A percentile compares a stretch with the other conserved stretches of the same genome.
These are phyloP conservation scores for Anarsia innoxiella DNA, from an alignment of 2,888 invertebrate species.

Conservation along the genomic window DNA sequence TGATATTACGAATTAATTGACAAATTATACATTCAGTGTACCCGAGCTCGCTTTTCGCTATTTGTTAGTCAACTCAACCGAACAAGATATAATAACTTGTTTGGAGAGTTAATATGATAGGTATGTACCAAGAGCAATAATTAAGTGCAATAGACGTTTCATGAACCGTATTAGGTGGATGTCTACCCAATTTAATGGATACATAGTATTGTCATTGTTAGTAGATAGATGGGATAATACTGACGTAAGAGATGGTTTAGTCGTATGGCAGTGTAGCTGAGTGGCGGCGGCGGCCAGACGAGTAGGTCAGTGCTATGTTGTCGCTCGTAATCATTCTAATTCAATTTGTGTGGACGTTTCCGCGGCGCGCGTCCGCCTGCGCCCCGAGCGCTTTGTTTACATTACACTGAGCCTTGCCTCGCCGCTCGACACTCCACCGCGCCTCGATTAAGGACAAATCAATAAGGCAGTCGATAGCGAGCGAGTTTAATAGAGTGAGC, in stretches of 20 bases:
- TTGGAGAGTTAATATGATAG: too few species aligned
- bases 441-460: slow-evolving; percentile 70
- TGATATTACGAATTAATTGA: too few species aligned
- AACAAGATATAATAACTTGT: too few species aligned
- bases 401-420: slow-evolving; percentile 39
- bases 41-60: too few species aligned
- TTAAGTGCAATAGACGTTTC: slow-evolving; percentile 8
- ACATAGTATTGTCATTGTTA: slow-evolving; percentile 10
- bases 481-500: slow-evolving; percentile 73
- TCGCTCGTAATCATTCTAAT: slow-evolving; percentile 56
- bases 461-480: slow-evolving; percentile 73
- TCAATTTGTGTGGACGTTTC: slow-evolving; percentile 52
- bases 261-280: slow-evolving; percentile 11
- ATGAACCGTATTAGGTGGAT: slow-evolving; percentile 5
- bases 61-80: too few species aligned
- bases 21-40: too few species aligned
- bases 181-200: slow-evolving; percentile 11
- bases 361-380: slow-evolving; percentile 27
- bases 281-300: slow-evolving; percentile 11
- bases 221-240: slow-evolving; percentile 3
- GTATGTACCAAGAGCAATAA: too few species aligned
- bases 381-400: slow-evolving; percentile 54
- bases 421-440: slow-evolving; percentile 49
- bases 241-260: slow-evolving; percentile 8
- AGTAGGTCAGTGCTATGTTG: slow-evolving; percentile 25